Conservation (phyloP, 2,797 vertebrate genomes). For the Hephaestus fuliginosus region DNA sequence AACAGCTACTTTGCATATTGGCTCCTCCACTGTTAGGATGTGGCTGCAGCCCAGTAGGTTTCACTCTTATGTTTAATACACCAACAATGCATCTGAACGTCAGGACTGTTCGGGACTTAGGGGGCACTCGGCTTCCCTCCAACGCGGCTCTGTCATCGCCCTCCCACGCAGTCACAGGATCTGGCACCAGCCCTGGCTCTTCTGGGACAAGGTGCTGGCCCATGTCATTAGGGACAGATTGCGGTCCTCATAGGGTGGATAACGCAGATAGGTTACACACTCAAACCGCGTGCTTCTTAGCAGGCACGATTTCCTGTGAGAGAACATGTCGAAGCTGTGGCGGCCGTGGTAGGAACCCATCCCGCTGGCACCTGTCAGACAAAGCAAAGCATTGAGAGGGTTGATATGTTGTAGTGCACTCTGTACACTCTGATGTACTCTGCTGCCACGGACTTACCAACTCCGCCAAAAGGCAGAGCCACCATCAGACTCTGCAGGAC, state of each 20-base stretch:
- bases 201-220: conserved; percentile 84
- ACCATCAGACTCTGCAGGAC: conserved; percentile 85
- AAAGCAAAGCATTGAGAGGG: not conserved
- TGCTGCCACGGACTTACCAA: conserved; percentile 75
- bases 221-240: conserved; percentile 86
- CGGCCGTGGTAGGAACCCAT: conserved; percentile 84
- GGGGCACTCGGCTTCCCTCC: conserved; percentile 15
- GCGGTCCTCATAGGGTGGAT: conserved; percentile 85
- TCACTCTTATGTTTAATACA: conserved; percentile 28
- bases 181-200: conserved; percentile 86
- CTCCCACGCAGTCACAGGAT: conserved; percentile 77
- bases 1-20: not conserved
- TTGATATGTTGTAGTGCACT: not conserved
- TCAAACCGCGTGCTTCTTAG: conserved; percentile 82
- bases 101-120: conserved; percentile 3
- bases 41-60: not conserved
- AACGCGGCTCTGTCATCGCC: conserved; percentile 10
- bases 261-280: conserved; percentile 85
- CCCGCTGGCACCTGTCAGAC: conserved; percentile 81
- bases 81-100: conserved; percentile 20
- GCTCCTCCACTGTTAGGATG: not conserved
- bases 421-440: not conserved
- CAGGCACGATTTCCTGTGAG: conserved; percentile 86
- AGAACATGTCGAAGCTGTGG: conserved; percentile 87
- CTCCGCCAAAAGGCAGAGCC: conserved; percentile 84